These are phyloP conservation scores for Drosophila azteca DNA, from an alignment of 1,140 invertebrate species.

Conservation along the genomic window DNA sequence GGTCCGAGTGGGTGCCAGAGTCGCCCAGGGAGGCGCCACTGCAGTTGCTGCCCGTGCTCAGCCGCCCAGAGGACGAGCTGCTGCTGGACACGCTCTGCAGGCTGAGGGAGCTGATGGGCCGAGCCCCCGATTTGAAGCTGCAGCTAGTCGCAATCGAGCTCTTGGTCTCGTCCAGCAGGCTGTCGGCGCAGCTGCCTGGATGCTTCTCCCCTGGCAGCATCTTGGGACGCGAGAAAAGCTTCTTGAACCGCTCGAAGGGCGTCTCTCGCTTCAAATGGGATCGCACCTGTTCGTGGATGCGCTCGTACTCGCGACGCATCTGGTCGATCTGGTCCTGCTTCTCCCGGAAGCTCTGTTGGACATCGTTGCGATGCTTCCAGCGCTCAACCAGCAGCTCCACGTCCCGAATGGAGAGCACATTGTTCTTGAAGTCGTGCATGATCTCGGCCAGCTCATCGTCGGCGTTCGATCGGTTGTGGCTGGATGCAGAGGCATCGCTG, in stretches of 20 bases:
- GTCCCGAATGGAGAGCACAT: conserved; percentile 92
- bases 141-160: conserved; percentile 80
- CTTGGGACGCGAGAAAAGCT: conserved; percentile 89
- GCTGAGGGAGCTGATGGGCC: conserved; percentile 90
- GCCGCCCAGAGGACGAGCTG: conserved; percentile 89
- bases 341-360: conserved; percentile 92
- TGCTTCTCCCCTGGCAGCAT: conserved; percentile 44
- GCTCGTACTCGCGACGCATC: conserved; percentile 91
- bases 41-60: conserved; percentile 89
- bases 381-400: conserved; percentile 93
- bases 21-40: conserved; percentile 91
- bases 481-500: conserved; percentile 64
- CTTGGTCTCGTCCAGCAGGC: conserved; percentile 77
- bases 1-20: conserved; percentile 92
- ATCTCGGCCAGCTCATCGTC: conserved; percentile 93
- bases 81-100: conserved; percentile 89
- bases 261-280: conserved; percentile 89
- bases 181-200: conserved; percentile 54
- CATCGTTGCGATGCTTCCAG: conserved; percentile 93
- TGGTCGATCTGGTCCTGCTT: conserved; percentile 92
- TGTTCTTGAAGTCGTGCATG: conserved; percentile 95
- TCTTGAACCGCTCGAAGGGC: conserved; percentile 90
- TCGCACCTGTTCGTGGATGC: conserved; percentile 90
- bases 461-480: conserved; percentile 82
- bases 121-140: conserved; percentile 83